Conservation (phyloP, 1,140 invertebrate species). For the Rhopalosiphum maidis region DNA sequence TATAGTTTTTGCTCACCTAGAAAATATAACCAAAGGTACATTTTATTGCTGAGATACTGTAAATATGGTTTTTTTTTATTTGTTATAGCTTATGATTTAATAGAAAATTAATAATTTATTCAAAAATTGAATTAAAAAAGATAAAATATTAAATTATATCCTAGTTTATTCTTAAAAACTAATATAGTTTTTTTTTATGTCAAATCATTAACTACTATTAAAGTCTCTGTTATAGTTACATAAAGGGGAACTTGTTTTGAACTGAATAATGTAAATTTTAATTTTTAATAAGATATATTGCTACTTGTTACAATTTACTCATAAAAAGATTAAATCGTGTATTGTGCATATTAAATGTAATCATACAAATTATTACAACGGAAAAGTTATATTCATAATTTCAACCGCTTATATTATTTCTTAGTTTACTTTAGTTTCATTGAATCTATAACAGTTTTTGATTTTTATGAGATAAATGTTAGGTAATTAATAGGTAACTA, state of each 20-base stretch:
- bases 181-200: not conserved
- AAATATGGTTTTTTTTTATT: not conserved
- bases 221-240: not conserved
- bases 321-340: not conserved
- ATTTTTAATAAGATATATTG: not conserved
- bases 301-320: not conserved
- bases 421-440: not conserved
- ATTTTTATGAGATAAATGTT: not conserved
- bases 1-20: not conserved
- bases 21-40: not conserved
- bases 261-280: not conserved
- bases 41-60: not conserved
- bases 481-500: not conserved
- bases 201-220: not conserved
- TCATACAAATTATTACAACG: not conserved
- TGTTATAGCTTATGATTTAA: not conserved
- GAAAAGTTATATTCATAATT: not conserved
- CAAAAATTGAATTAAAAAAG: not conserved
- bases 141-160: not conserved
- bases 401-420: not conserved
- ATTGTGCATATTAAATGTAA: not conserved
- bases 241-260: not conserved
- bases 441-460: not conserved
- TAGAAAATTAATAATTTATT: not conserved
- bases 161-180: not conserved